These are phyloP conservation scores for Hippocampus mohnikei DNA, from an alignment of 2,113 vertebrate species.

Conservation along the genomic window DNA sequence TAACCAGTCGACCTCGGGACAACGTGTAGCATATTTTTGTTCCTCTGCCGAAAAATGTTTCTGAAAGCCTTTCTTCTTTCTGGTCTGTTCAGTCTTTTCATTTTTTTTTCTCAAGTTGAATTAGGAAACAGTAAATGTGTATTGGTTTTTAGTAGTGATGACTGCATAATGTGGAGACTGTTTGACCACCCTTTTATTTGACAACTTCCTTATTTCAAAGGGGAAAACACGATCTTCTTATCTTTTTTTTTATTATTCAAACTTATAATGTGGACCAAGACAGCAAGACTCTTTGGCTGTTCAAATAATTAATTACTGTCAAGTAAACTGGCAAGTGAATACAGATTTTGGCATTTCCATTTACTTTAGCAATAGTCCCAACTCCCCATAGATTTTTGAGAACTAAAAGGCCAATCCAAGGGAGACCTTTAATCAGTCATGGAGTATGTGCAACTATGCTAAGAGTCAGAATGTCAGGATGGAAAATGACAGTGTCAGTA, in stretches of 20 bases:
- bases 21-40: too few relatives aligned
- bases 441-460: not conserved
- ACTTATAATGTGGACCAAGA: not conserved
- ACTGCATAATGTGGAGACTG: not conserved
- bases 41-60: too few relatives aligned
- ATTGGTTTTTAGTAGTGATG: not conserved
- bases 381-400: not conserved
- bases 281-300: not conserved
- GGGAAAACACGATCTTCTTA: not conserved
- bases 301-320: not conserved
- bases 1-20: too few relatives aligned
- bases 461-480: not conserved
- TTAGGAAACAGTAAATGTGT: not conserved
- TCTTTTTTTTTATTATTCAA: not conserved
- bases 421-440: slow-evolving; percentile 1
- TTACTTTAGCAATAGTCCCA: not conserved
- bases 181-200: not conserved
- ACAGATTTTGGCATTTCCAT: not conserved
- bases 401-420: not conserved
- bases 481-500: slow-evolving; percentile 3
- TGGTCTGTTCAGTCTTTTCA: too few relatives aligned
- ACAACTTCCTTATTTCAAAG: not conserved
- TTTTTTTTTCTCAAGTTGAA: not conserved
- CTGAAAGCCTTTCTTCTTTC: not conserved
- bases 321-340: not conserved